phyloP scores from a whole-genome alignment of 2,797 vertebrate genomes.

The Poecilia velifera region DNA sequence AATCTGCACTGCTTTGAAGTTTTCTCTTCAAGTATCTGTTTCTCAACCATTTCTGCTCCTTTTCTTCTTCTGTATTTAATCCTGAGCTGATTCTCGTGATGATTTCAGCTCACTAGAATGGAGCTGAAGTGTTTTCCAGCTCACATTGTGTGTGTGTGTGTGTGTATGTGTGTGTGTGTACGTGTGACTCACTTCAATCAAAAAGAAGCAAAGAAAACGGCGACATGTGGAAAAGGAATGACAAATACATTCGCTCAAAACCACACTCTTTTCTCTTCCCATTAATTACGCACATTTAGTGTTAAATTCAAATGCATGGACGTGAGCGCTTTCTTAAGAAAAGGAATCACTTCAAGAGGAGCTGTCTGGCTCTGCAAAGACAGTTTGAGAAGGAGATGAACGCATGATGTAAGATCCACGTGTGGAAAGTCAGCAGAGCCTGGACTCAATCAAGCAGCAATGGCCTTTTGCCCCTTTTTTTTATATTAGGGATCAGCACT shows the following conservation, averaged over 20 bases:
- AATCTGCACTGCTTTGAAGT: constrained; percentile 8
- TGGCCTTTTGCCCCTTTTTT: constrained; percentile 55
- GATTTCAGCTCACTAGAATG: constrained; percentile 80
- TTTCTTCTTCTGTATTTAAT: constrained; percentile 30
- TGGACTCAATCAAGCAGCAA: constrained; percentile 66
- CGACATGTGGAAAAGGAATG: constrained; percentile 71
- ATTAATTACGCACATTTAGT: constrained; percentile 43
- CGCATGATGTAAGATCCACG: constrained; percentile 49
- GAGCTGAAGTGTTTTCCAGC: constrained; percentile 79
- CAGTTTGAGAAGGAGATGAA: constrained; percentile 43
- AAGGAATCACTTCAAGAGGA: constrained; percentile 9
- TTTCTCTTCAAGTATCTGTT: constrained; percentile 15
- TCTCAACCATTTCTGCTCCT: constrained; percentile 16
- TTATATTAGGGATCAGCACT: constrained; percentile 53
- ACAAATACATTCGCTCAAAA: constrained; percentile 59
- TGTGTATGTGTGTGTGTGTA: constrained; percentile 45
- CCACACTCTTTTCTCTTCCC: constrained; percentile 28
- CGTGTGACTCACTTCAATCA: constrained; percentile 77
- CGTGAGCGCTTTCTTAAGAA: constrained; percentile 24
- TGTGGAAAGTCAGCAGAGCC: constrained; percentile 66
- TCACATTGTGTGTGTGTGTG: constrained; percentile 61
- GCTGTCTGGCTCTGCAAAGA: constrained; percentile 18
- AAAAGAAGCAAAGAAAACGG: constrained; percentile 54
- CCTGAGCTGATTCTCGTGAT: constrained; percentile 57
- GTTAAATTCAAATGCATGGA: constrained; percentile 50